phyloP scores from a whole-genome alignment of 2,888 invertebrate genomes.

The Cryptophagus acutangulus region DNA sequence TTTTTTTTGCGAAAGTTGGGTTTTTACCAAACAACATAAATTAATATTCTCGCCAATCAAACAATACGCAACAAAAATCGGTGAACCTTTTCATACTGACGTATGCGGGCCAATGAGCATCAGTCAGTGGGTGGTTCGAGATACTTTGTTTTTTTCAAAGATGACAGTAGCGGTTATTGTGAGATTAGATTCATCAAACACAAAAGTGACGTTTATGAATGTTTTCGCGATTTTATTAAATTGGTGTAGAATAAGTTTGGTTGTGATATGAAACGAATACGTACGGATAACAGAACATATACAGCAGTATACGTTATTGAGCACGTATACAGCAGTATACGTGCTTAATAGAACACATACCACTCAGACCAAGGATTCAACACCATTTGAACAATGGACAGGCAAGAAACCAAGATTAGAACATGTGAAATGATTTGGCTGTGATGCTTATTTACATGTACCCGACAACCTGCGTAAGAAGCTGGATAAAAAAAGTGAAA shows the following conservation, averaged over 20 bases:
- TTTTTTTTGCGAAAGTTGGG: conserved; percentile 6
- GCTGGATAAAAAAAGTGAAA: conserved; percentile 16
- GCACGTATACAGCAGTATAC: conserved; percentile 5
- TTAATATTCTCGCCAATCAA: not conserved
- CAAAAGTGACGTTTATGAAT: conserved; percentile 14
- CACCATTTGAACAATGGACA: conserved; percentile 11
- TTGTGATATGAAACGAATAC: conserved; percentile 9
- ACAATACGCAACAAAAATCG: not conserved
- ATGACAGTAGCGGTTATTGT: conserved; percentile 19
- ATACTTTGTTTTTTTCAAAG: conserved; percentile 21
- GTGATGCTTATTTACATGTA: conserved; percentile 14
- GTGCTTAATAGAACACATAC: conserved; percentile 1
- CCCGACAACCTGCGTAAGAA: conserved; percentile 16
- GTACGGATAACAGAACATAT: conserved; percentile 14
- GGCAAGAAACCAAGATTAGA: conserved; percentile 19
- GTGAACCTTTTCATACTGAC: conserved; percentile 4
- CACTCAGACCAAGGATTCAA: not conserved
- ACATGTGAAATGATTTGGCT: conserved; percentile 25
- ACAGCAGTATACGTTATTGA: no score
- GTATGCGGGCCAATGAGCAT: conserved; percentile 13
- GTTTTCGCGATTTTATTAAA: conserved; percentile 11
- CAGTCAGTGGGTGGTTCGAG: conserved; percentile 16
- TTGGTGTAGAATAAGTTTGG: conserved; percentile 14
- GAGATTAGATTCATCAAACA: conserved; percentile 20
- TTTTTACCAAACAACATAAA: conserved; percentile 1